Evolutionary conservation across 2,797 vertebrate genomes (phyloP).

Genomic region (Distichodus sexfasciatus): DNA sequence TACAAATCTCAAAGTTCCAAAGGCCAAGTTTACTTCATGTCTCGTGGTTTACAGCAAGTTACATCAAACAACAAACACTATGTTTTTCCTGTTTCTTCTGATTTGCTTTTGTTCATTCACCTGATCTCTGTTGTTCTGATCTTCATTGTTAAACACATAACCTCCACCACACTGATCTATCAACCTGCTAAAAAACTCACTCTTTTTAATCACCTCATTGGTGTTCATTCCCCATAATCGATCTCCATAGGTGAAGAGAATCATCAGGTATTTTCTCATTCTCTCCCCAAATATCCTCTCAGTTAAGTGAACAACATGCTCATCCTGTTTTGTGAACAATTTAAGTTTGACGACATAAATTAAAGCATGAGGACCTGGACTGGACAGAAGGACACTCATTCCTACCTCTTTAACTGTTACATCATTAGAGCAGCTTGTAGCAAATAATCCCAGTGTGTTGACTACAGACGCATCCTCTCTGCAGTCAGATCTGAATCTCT

Average conservation of each 20-base stretch:
- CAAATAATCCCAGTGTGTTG: constrained; percentile 30
- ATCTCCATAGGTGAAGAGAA: constrained; percentile 28
- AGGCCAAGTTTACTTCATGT: no score
- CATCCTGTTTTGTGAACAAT: constrained; percentile 2
- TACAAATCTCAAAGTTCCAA: no score
- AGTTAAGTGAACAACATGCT: background rate
- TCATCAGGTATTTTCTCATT: background rate
- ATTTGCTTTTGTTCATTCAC: constrained; percentile 13
- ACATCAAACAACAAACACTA: no score
- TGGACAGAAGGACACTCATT: constrained; percentile 16
- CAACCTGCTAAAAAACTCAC: background rate
- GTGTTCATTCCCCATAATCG: accelerated
- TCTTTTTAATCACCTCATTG: background rate
- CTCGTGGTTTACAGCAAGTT: no score
- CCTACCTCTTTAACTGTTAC: background rate
- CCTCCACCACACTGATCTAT: background rate
- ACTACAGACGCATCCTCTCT: constrained; percentile 23
- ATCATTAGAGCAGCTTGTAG: background rate
- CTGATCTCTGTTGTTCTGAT: constrained; percentile 1
- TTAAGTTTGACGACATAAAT: background rate
- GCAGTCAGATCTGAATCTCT: background rate
- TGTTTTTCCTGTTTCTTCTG: no score
- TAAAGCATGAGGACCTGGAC: constrained; percentile 37
- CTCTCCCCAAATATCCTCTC: constrained; percentile 5
- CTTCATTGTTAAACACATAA: constrained; percentile 25